These are phyloP conservation scores for Drosophila macrothrix DNA, from an alignment of 2,888 invertebrate genomes.

Conservation along the genomic window DNA sequence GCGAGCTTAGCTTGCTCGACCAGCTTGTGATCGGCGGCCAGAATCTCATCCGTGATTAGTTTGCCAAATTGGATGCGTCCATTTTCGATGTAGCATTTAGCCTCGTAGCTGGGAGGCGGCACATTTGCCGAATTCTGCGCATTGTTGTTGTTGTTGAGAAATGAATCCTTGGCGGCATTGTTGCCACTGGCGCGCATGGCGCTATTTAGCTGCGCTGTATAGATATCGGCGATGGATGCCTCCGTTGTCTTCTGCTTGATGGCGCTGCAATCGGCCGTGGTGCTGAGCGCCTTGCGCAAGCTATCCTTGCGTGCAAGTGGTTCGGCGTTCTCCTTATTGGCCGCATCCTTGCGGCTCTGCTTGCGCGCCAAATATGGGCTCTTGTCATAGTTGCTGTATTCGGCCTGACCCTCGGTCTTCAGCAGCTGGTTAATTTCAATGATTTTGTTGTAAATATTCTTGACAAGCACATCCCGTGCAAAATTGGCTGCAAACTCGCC, in stretches of 20 bases:
- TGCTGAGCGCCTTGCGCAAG: slow-evolving; percentile 83
- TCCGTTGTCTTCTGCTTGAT: slow-evolving; percentile 81
- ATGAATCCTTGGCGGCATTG: slow-evolving; percentile 76
- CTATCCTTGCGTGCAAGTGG: slow-evolving; percentile 82
- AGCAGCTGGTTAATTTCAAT: slow-evolving; percentile 90
- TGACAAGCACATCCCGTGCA: slow-evolving; percentile 94
- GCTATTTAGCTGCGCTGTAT: slow-evolving; percentile 83
- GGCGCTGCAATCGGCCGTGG: slow-evolving; percentile 86
- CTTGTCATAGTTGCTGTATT: slow-evolving; percentile 76
- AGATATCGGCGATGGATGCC: slow-evolving; percentile 79
- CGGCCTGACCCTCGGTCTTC: slow-evolving; percentile 85
- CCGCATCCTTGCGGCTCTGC: slow-evolving; percentile 74
- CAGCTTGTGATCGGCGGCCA: slow-evolving; percentile 92
- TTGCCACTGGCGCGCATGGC: slow-evolving; percentile 79
- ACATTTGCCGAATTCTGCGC: slow-evolving; percentile 55
- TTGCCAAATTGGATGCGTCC: slow-evolving; percentile 92
- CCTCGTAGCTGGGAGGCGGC: slow-evolving; percentile 81
- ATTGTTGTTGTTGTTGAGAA: slow-evolving; percentile 78
- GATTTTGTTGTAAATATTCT: slow-evolving; percentile 91
- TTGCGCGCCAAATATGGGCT: slow-evolving; percentile 82
- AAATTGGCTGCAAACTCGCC: slow-evolving; percentile 98
- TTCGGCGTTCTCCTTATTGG: slow-evolving; percentile 83
- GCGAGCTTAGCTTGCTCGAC: slow-evolving; percentile 93
- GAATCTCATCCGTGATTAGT: slow-evolving; percentile 93
- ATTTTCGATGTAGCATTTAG: slow-evolving; percentile 89